Conservation (phyloP, 1,140 invertebrate species). For the Procambarus virginalis region DNA sequence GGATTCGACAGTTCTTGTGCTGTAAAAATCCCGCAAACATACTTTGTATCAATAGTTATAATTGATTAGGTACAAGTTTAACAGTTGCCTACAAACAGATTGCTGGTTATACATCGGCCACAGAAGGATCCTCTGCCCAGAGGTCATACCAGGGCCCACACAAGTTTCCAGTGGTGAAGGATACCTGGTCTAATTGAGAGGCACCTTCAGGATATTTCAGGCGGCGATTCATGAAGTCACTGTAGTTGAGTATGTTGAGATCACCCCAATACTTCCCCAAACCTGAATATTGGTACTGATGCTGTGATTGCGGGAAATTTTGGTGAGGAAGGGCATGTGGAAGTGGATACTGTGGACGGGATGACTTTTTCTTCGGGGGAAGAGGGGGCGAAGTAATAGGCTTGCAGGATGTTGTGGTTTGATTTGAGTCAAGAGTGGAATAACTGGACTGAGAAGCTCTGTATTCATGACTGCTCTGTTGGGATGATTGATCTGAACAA, state of each 20-base stretch:
- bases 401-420: not conserved
- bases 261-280: conserved; percentile 13
- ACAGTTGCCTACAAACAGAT: not conserved
- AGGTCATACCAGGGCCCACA: conserved; percentile 92
- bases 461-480: not conserved
- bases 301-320: not conserved
- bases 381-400: conserved; percentile 5
- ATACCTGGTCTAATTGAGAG: conserved; percentile 77
- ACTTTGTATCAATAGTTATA: not conserved
- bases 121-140: conserved; percentile 81
- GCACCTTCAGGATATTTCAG: conserved; percentile 75
- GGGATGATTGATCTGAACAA: not conserved
- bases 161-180: conserved; percentile 79
- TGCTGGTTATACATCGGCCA: conserved; percentile 67
- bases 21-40: not conserved
- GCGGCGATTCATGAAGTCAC: conserved; percentile 72
- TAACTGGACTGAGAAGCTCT: not conserved
- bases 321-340: conserved; percentile 17
- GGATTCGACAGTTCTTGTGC: not conserved
- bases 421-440: not conserved
- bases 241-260: conserved; percentile 62
- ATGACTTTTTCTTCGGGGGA: conserved; percentile 13
- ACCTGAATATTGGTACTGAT: not conserved
- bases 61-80: not conserved
- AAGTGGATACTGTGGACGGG: conserved; percentile 24